phyloP scores from a whole-genome alignment of 2,797 vertebrate genomes.

The Sphenodon punctatus region DNA sequence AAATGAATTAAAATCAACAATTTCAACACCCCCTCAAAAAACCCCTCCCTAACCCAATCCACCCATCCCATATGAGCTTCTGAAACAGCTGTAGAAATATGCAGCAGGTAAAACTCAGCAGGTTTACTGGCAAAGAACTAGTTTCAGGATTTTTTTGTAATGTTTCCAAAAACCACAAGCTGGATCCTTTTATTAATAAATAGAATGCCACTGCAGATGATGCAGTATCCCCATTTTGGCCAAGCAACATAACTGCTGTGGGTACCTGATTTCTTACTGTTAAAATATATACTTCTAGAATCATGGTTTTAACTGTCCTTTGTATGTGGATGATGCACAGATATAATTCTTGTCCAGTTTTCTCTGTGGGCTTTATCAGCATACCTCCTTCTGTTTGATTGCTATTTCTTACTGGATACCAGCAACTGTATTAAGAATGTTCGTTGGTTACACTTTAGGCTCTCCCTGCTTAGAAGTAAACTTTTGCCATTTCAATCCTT shows the following conservation, averaged over 20 bases:
- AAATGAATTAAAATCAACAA: no score
- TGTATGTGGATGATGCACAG: constrained; percentile 31
- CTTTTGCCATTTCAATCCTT: background rate
- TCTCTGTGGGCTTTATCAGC: constrained; percentile 13
- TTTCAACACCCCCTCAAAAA: no score
- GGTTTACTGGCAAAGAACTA: background rate
- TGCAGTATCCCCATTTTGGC: constrained; percentile 31
- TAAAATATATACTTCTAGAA: constrained; percentile 42
- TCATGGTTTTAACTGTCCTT: constrained; percentile 21
- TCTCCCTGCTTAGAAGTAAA: constrained; percentile 21
- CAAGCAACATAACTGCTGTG: background rate
- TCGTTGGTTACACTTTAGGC: constrained; percentile 17
- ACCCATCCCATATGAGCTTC: background rate
- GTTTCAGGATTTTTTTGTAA: constrained; percentile 20
- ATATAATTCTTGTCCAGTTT: constrained; percentile 35
- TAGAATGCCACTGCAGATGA: background rate
- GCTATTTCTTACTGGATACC: constrained; percentile 26
- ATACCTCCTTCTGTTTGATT: constrained; percentile 15
- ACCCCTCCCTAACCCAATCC: no score
- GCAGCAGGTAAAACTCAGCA: background rate
- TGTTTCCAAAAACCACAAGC: constrained; percentile 2
- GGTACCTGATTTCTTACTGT: constrained; percentile 40
- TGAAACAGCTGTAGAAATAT: constrained; percentile 3
- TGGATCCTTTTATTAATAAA: constrained; percentile 39
- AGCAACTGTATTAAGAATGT: constrained; percentile 29